Conservation (phyloP, 2,888 invertebrate genomes). For the Oeneis ivallda region DNA sequence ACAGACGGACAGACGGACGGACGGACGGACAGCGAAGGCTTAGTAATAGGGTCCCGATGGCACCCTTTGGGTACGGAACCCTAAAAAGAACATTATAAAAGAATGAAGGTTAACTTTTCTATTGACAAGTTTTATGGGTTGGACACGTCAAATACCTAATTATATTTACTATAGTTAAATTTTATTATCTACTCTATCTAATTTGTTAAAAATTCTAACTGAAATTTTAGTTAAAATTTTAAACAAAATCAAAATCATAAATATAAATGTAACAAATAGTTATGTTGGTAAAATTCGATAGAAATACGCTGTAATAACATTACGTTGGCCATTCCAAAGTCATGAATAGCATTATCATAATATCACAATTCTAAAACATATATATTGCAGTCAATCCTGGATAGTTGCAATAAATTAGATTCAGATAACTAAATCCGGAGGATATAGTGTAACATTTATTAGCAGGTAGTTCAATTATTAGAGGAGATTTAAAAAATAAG, state of each 20-base stretch:
- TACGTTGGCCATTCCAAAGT: conserved; percentile 26
- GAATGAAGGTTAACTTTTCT: no score
- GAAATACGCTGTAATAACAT: conserved; percentile 12
- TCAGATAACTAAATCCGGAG: conserved; percentile 15
- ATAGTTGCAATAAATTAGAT: conserved; percentile 24
- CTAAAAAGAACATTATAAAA: no score
- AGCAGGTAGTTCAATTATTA: background rate
- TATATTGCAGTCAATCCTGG: conserved; percentile 29
- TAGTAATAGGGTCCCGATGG: no score
- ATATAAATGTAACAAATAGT: background rate
- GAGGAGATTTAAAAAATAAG: background rate
- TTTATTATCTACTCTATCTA: no score
- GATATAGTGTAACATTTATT: background rate
- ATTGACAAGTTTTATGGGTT: no score
- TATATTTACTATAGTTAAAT: no score
- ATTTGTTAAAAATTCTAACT: no score
- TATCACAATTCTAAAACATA: conserved; percentile 32
- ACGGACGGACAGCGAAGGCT: no score
- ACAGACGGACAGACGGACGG: no score
- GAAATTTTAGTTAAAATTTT: no score
- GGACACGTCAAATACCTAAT: no score
- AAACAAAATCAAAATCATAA: background rate
- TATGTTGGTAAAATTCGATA: background rate
- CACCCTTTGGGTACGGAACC: no score
- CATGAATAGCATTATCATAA: conserved; percentile 39